These are phyloP conservation scores for Spheniscus mendiculus DNA, from an alignment of 2,113 vertebrate species.

Conservation along the genomic window DNA sequence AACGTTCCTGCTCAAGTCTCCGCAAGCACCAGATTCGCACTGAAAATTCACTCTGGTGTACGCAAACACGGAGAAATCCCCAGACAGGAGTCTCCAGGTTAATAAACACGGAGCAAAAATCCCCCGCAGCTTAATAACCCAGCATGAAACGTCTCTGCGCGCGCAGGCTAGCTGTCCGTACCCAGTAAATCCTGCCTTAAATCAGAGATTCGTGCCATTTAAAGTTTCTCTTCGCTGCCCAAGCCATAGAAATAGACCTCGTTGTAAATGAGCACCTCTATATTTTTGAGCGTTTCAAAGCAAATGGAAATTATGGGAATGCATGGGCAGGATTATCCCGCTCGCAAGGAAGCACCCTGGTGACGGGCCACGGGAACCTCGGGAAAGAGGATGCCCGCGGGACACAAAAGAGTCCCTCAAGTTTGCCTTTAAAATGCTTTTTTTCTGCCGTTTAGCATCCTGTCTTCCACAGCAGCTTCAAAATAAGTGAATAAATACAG, in stretches of 20 bases:
- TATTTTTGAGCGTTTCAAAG: not conserved
- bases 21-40: rapidly evolving
- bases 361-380: not conserved
- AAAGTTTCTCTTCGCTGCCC: not conserved
- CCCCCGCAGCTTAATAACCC: not conserved
- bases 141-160: not conserved
- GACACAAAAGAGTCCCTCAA: slow-evolving; percentile 43
- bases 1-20: not conserved
- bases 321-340: not conserved
- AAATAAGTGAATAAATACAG: slow-evolving; percentile 66
- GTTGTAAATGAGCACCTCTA: not conserved
- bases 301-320: not conserved
- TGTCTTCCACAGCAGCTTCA: slow-evolving; percentile 35
- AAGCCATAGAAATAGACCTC: not conserved
- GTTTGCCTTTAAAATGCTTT: slow-evolving; percentile 3
- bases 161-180: rapidly evolving
- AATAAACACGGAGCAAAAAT: not conserved
- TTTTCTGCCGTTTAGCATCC: slow-evolving; percentile 42
- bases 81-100: rapidly evolving
- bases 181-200: not conserved
- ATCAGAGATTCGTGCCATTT: not conserved
- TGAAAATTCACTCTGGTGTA: rapidly evolving
- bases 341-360: not conserved
- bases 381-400: not conserved
- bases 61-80: not conserved